Conservation (phyloP, 2,888 invertebrate species). For the Leistus spinibarbis region DNA sequence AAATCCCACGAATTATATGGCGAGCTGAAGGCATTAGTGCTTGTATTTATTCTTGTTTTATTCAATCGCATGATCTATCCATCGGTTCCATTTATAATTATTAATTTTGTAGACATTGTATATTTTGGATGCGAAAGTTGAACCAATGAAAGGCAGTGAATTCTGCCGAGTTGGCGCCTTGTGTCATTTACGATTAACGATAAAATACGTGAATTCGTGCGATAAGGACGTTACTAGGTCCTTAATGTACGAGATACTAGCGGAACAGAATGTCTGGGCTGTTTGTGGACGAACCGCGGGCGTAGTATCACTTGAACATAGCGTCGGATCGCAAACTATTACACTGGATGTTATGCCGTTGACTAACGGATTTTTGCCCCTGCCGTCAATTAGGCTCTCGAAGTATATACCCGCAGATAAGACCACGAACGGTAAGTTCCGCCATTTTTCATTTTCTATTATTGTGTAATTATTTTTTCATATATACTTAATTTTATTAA, state of each 20-base stretch:
- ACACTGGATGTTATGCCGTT: constrained; percentile 91
- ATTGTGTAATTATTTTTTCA: no score
- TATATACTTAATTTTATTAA: no score
- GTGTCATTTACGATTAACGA: constrained; percentile 79
- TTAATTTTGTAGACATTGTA: constrained; percentile 78
- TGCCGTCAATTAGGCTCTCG: constrained; percentile 85
- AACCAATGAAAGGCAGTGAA: constrained; percentile 79
- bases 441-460: neutral
- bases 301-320: constrained; percentile 58
- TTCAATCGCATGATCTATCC: neutral
- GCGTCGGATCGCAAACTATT: constrained; percentile 69
- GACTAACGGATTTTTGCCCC: constrained; percentile 86
- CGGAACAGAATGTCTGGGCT: constrained; percentile 93
- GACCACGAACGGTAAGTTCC: constrained; percentile 13
- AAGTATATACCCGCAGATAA: constrained; percentile 84
- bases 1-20: no score
- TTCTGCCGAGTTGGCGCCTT: constrained; percentile 88
- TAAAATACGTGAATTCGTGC: constrained; percentile 57
- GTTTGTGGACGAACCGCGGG: constrained; percentile 90
- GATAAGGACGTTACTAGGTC: constrained; percentile 57
- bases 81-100: constrained; percentile 34
- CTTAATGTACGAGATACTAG: constrained; percentile 92
- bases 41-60: neutral
- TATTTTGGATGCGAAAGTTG: constrained; percentile 76
- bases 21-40: neutral